Percentiles rank a stretch among this genome's conserved stretches.
These are phyloP conservation scores for Drosophila subpulchrella DNA, from an alignment of 1,140 invertebrate genomes.

Conservation along the genomic window DNA sequence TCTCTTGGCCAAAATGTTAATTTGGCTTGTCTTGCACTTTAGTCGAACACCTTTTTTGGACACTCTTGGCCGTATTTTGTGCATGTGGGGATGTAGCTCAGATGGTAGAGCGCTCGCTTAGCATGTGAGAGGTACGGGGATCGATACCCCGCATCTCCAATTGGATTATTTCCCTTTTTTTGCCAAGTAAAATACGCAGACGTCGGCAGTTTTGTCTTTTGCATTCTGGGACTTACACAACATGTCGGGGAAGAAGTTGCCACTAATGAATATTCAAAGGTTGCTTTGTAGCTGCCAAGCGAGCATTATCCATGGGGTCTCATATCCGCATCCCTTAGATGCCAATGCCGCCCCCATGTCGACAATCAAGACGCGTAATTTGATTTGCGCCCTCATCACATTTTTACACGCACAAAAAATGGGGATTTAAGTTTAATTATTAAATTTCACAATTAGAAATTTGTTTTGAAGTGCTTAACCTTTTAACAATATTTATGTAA, in stretches of 20 bases:
- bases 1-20: slow-evolving; percentile 38
- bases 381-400: slow-evolving; percentile 61
- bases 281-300: slow-evolving; percentile 69
- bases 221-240: slow-evolving; percentile 46
- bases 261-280: slow-evolving; percentile 81
- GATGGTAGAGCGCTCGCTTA: slow-evolving; percentile 94
- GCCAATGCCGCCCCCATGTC: slow-evolving; percentile 58
- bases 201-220: slow-evolving; percentile 70
- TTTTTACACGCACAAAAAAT: slow-evolving; percentile 1
- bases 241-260: slow-evolving; percentile 49
- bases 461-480: no score
- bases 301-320: slow-evolving; percentile 42
- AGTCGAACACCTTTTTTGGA: slow-evolving; percentile 45
- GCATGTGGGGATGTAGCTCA: slow-evolving; percentile 87
- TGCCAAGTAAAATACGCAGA: slow-evolving; percentile 63
- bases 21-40: slow-evolving; percentile 63
- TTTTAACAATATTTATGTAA: no score
- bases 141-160: slow-evolving; percentile 90
- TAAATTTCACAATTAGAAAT: background rate
- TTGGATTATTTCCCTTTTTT: slow-evolving; percentile 53
- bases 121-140: slow-evolving; percentile 93
- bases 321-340: slow-evolving; percentile 19
- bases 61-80: slow-evolving; percentile 11
- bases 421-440: background rate
- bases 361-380: slow-evolving; percentile 81